Percentiles rank a stretch among this genome's conserved stretches.
These are phyloP conservation scores for Setipinna tenuifilis DNA, from an alignment of 2,797 vertebrate species.

Conservation along the genomic window DNA sequence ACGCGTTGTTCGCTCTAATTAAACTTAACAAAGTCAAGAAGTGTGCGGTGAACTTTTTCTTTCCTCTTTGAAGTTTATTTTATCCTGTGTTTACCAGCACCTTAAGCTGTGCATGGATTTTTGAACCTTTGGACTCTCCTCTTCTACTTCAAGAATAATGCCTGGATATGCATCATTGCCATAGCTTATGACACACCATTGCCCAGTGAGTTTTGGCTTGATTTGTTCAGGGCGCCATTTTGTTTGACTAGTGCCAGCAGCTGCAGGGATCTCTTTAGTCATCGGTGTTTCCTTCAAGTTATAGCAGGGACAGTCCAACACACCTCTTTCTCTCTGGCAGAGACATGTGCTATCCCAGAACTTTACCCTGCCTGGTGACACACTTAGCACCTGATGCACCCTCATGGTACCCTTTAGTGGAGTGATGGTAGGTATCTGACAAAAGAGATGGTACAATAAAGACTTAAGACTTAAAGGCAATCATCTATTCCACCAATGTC, in stretches of 20 bases:
- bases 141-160: slow-evolving; percentile 32
- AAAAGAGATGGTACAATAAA: slow-evolving; percentile 3
- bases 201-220: neutral
- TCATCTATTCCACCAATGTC: slow-evolving; percentile 18
- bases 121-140: too few relatives aligned
- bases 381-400: slow-evolving; percentile 24
- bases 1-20: too few relatives aligned
- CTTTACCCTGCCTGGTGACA: slow-evolving; percentile 13
- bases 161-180: slow-evolving; percentile 17
- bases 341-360: slow-evolving; percentile 21
- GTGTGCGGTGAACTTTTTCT: too few relatives aligned
- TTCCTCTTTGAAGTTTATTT: too few relatives aligned
- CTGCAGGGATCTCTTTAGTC: neutral
- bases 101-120: too few relatives aligned
- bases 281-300: neutral
- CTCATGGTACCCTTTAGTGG: slow-evolving; percentile 32
- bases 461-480: slow-evolving; percentile 4
- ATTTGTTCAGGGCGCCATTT: too few relatives aligned
- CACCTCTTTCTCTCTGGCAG: slow-evolving; percentile 23
- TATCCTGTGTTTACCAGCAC: too few relatives aligned
- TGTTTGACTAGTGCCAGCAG: neutral
- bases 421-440: slow-evolving; percentile 23
- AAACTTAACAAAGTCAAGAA: too few relatives aligned
- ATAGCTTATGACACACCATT: slow-evolving; percentile 26
- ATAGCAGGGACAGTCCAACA: slow-evolving; percentile 32